phyloP scores from a whole-genome alignment of 1,140 invertebrate species.

The Phenacoccus solenopsis region DNA sequence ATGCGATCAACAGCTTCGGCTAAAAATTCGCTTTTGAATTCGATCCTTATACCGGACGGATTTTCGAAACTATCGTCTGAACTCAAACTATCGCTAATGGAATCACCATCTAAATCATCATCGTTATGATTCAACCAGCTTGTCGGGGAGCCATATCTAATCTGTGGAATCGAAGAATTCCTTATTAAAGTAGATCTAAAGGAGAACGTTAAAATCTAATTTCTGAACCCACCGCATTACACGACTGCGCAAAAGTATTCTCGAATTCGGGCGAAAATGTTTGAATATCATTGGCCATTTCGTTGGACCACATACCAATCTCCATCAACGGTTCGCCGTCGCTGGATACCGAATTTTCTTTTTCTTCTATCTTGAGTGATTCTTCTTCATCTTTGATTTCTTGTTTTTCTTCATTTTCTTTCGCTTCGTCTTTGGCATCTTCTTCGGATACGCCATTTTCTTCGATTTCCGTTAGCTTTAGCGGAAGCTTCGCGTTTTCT shows the following conservation, averaged over 20 bases:
- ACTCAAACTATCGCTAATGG: slow-evolving; percentile 31
- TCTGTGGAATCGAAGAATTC: slow-evolving; percentile 18
- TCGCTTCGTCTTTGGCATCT: slow-evolving; percentile 28
- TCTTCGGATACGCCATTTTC: slow-evolving; percentile 26
- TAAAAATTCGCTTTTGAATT: slow-evolving; percentile 67
- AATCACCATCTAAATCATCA: slow-evolving; percentile 30
- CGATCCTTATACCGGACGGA: slow-evolving; percentile 48
- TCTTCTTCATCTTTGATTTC: slow-evolving; percentile 31
- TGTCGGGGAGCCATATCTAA: slow-evolving; percentile 32
- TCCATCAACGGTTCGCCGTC: slow-evolving; percentile 41
- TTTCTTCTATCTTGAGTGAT: slow-evolving; percentile 29
- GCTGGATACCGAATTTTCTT: slow-evolving; percentile 26
- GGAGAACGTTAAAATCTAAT: background rate
- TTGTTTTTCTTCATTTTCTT: slow-evolving; percentile 24
- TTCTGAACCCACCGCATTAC: slow-evolving; percentile 32
- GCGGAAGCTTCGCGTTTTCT: slow-evolving; percentile 13
- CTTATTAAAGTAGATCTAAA: no score
- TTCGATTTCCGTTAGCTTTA: background rate
- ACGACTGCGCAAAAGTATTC: background rate
- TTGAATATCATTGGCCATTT: slow-evolving; percentile 43
- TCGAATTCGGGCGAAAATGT: slow-evolving; percentile 8
- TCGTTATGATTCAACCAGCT: slow-evolving; percentile 27
- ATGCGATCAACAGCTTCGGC: slow-evolving; percentile 67
- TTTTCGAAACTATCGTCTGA: slow-evolving; percentile 30
- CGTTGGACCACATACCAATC: slow-evolving; percentile 84